Percentiles rank a stretch among this genome's conserved stretches.
phyloP scores from a whole-genome alignment of 2,888 invertebrate genomes.

The Cheilosia vulpina region DNA sequence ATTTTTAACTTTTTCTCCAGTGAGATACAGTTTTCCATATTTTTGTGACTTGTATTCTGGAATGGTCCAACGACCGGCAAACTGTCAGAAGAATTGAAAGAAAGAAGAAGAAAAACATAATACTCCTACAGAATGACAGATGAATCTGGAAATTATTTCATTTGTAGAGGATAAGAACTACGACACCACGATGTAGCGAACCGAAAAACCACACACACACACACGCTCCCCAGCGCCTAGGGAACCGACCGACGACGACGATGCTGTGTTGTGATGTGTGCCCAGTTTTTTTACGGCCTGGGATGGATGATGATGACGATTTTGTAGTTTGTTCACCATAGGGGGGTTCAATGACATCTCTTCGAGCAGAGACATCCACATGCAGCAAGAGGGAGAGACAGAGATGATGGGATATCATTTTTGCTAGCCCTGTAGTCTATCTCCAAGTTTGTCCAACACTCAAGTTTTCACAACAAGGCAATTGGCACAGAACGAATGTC shows the following conservation, averaged over 20 bases:
- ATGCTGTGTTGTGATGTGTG: conserved; percentile 45
- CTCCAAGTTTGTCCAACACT: conserved; percentile 71
- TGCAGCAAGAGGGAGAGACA: conserved; percentile 12
- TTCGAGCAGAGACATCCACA: conserved; percentile 37
- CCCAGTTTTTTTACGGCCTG: conserved; percentile 41
- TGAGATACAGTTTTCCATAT: conserved; percentile 55
- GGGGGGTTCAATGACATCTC: conserved; percentile 74
- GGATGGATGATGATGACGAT: conserved; percentile 69
- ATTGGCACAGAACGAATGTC: conserved; percentile 62
- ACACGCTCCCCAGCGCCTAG: conserved; percentile 9
- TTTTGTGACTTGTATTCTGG: conserved; percentile 65
- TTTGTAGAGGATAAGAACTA: conserved; percentile 58
- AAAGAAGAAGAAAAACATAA: conserved; percentile 12
- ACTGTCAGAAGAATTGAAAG: conserved; percentile 37
- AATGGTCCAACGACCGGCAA: conserved; percentile 73
- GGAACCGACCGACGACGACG: conserved; percentile 17
- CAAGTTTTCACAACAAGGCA: conserved; percentile 60
- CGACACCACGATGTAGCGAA: conserved; percentile 39
- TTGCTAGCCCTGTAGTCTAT: conserved; percentile 17
- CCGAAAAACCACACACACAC: conserved; percentile 22
- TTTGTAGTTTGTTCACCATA: conserved; percentile 68
- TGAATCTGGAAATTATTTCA: conserved; percentile 72
- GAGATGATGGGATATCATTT: conserved; percentile 29
- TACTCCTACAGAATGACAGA: conserved; percentile 71
- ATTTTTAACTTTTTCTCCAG: conserved; percentile 36